These are phyloP conservation scores for Arctocebus calabarensis DNA, from an alignment of 2,797 vertebrate species.

Conservation along the genomic window DNA sequence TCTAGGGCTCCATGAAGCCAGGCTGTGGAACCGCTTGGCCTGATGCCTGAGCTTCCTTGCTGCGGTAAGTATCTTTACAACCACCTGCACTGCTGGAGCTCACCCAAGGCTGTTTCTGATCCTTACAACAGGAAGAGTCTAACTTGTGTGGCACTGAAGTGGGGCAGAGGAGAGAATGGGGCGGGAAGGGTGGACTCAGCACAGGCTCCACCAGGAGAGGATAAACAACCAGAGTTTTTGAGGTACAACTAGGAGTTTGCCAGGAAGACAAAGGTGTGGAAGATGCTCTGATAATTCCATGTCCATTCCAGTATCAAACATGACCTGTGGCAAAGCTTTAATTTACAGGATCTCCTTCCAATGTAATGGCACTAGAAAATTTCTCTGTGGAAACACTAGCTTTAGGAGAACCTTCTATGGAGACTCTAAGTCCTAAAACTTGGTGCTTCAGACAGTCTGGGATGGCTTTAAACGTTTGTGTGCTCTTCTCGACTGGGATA, in stretches of 20 bases:
- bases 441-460: not conserved
- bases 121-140: not conserved
- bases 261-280: not conserved
- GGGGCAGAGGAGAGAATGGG: not conserved
- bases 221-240: not conserved
- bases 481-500: not conserved
- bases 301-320: not conserved
- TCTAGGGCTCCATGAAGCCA: not conserved
- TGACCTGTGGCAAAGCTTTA: not conserved
- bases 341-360: not conserved
- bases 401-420: not conserved
- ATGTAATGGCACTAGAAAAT: not conserved
- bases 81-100: not conserved
- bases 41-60: not conserved
- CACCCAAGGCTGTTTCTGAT: not conserved
- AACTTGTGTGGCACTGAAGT: not conserved
- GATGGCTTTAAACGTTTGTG: not conserved
- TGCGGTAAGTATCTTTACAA: not conserved
- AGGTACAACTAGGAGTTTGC: not conserved
- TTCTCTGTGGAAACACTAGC: not conserved
- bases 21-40: not conserved
- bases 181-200: not conserved
- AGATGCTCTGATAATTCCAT: not conserved
- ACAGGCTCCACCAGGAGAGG: not conserved
- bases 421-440: not conserved